Percentiles rank a stretch among this genome's conserved stretches.
Evolutionary conservation across 2,797 vertebrate species (phyloP).

Genomic region (Amblyraja radiata): DNA sequence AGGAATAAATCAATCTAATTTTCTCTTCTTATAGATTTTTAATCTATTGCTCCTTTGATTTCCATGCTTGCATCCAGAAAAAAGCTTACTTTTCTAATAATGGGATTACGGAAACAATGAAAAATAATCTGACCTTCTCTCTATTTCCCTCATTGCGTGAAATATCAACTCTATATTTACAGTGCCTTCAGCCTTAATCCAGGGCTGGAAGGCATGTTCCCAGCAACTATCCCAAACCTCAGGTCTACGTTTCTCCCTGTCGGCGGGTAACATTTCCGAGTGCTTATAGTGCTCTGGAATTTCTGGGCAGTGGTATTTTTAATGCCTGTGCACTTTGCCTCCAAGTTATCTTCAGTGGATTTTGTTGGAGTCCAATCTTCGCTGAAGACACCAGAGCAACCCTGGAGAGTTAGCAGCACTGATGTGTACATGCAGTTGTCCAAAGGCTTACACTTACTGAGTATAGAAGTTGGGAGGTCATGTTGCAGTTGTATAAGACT

Average conservation of each 20-base stretch:
- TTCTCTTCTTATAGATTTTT: neutral
- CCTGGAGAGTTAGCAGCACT: neutral
- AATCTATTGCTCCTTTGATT: neutral
- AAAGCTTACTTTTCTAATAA: neutral
- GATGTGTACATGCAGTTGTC: neutral
- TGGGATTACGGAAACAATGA: neutral
- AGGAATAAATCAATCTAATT: neutral
- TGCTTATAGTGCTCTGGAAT: too few species aligned
- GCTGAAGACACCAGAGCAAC: neutral
- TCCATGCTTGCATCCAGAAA: neutral
- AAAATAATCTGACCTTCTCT: neutral
- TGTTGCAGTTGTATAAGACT: too few species aligned
- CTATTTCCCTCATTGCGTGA: neutral
- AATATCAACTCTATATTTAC: neutral
- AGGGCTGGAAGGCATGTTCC: neutral
- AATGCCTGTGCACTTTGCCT: neutral
- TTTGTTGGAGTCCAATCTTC: neutral
- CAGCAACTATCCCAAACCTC: too few species aligned
- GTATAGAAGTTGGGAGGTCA: too few species aligned
- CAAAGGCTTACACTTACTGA: neutral
- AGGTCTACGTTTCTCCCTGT: too few species aligned
- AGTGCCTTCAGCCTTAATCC: neutral
- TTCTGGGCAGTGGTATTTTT: neutral
- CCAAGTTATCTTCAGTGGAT: too few species aligned
- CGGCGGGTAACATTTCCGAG: too few species aligned